phyloP scores from a whole-genome alignment of 2,888 invertebrate species.

The Athripsodes cinereus region DNA sequence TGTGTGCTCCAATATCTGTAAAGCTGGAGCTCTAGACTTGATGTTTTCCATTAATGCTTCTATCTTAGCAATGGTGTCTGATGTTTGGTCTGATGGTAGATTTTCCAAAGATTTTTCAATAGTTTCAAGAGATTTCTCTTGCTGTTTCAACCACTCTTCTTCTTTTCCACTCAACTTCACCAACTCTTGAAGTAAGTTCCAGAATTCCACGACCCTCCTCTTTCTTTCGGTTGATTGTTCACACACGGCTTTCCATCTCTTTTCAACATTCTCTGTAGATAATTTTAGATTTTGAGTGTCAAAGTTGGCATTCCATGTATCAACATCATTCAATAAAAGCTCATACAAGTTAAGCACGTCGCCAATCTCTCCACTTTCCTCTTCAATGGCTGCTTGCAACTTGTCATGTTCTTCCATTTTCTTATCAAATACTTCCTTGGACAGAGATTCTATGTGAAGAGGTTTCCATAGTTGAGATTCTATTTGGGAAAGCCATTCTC shows the following conservation, averaged over 20 bases:
- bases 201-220: conserved; percentile 55
- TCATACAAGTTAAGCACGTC: conserved; percentile 77
- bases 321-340: conserved; percentile 66
- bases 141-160: conserved; percentile 55
- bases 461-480: conserved; percentile 65
- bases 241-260: conserved; percentile 74
- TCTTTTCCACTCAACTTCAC: conserved; percentile 50
- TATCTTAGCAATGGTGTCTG: conserved; percentile 50
- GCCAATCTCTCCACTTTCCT: conserved; percentile 69
- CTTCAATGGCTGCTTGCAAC: conserved; percentile 68
- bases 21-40: conserved; percentile 49
- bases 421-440: conserved; percentile 59
- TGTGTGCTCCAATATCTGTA: conserved; percentile 60
- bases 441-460: conserved; percentile 59
- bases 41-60: conserved; percentile 51
- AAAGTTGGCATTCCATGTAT: conserved; percentile 65
- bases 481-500: conserved; percentile 64
- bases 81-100: conserved; percentile 51
- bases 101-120: conserved; percentile 56
- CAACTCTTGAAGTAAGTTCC: conserved; percentile 56
- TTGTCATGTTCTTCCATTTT: conserved; percentile 66
- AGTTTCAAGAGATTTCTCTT: conserved; percentile 55
- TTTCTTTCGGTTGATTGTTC: conserved; percentile 66
- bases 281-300: conserved; percentile 61
- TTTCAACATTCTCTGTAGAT: conserved; percentile 66